Conservation (phyloP, 1,140 invertebrate species). For the Muscidifurax raptorellus region DNA sequence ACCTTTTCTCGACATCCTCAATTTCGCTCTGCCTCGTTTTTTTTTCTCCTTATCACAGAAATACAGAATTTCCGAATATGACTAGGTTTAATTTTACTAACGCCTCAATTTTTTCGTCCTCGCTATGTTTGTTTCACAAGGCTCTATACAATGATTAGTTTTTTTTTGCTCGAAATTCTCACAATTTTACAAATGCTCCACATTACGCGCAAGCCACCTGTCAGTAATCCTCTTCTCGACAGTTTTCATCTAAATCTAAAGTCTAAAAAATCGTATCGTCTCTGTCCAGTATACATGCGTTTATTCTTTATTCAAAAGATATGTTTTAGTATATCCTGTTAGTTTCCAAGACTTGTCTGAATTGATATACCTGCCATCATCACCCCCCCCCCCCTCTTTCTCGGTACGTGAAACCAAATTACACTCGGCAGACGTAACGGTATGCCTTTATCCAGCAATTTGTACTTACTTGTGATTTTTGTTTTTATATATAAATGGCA, state of each 20-base stretch:
- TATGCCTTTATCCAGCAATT: slow-evolving; percentile 68
- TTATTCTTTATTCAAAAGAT: slow-evolving; percentile 61
- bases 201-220: slow-evolving; percentile 60
- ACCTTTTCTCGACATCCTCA: slow-evolving; percentile 40
- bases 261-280: slow-evolving; percentile 71
- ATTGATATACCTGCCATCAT: slow-evolving; percentile 61
- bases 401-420: slow-evolving; percentile 63
- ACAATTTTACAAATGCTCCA: slow-evolving; percentile 54
- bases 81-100: slow-evolving; percentile 73
- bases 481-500: slow-evolving; percentile 71
- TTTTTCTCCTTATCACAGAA: slow-evolving; percentile 71
- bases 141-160: slow-evolving; percentile 49
- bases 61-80: slow-evolving; percentile 72
- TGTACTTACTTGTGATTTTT: slow-evolving; percentile 72
- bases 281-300: slow-evolving; percentile 71
- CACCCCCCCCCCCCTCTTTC: slow-evolving; percentile 3
- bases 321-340: slow-evolving; percentile 56
- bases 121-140: slow-evolving; percentile 48
- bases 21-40: slow-evolving; percentile 44
- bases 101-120: slow-evolving; percentile 47
- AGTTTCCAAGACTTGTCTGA: slow-evolving; percentile 67
- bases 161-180: slow-evolving; percentile 46
- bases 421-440: slow-evolving; percentile 65
- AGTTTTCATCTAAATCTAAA: slow-evolving; percentile 60
- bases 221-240: slow-evolving; percentile 52